phyloP scores from a whole-genome alignment of 2,888 invertebrate species.

The Drosophila paucipuncta region DNA sequence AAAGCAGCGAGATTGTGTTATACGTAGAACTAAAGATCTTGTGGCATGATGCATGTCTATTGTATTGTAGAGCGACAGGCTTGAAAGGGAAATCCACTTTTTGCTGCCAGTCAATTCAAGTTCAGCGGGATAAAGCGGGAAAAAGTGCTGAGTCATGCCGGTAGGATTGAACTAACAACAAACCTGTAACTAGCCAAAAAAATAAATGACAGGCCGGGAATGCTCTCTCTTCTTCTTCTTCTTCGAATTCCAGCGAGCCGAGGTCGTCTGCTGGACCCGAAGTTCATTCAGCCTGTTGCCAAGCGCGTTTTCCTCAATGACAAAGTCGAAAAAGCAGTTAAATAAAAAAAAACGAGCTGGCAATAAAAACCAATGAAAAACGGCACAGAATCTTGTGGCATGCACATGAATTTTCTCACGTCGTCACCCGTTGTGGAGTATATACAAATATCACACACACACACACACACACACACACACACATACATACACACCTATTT shows the following conservation, averaged over 20 bases:
- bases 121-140: constrained; percentile 25
- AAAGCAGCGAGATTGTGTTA: constrained; percentile 29
- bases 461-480: background rate
- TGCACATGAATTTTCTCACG: constrained; percentile 80
- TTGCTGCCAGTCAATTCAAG: constrained; percentile 25
- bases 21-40: constrained; percentile 31
- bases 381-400: constrained; percentile 77
- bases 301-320: constrained; percentile 39
- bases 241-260: background rate
- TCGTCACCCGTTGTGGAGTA: constrained; percentile 58
- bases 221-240: background rate
- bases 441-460: constrained; percentile 2
- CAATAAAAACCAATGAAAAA: constrained; percentile 54
- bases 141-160: constrained; percentile 11
- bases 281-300: constrained; percentile 27
- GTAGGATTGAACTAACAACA: constrained; percentile 22
- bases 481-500: background rate
- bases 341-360: constrained; percentile 4
- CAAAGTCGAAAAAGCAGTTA: constrained; percentile 16
- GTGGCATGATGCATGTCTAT: constrained; percentile 1
- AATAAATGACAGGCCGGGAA: constrained; percentile 1
- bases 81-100: constrained; percentile 54
- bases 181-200: constrained; percentile 10
- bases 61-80: constrained; percentile 4
- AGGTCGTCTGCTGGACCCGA: constrained; percentile 3